Base-by-base conservation (phyloP, 2,888 invertebrate species). In the Cheilosia vernalis region DNA sequence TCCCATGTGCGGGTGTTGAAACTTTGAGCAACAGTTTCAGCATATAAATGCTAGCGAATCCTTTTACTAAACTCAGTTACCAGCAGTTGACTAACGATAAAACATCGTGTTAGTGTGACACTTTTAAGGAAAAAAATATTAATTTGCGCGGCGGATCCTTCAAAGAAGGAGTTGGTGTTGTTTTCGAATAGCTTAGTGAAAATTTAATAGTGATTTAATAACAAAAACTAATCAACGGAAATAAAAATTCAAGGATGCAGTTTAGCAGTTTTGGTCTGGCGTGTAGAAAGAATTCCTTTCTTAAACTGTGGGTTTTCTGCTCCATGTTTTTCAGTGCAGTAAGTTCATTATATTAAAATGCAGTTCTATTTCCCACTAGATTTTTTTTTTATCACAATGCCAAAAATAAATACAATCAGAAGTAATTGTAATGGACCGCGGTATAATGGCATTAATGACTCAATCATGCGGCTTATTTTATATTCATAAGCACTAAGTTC, bases 251-350 rank as follows among this genome's bases (percentile, higher is more conserved):
- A 55, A 85, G 66, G 61, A 85, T 85, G 84, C 80, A 85, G 44
- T 70, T 60, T 60, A 66, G 53, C 60, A 85, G 66, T 69, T 85
- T 80, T 51, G 76, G 80, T 7, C 42, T 64, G 44, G 51, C 47
- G 74, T 85, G 85, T 67, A 76, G 73, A 63, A 55, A 55, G 66
- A 67, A 40, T 44, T 51, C 76, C 40, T 49, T 85, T 13, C 67
- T 85, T 1, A 76, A 72, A 72, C 63, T 81, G 13, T 85, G 80
- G 63, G 66, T 81, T 44, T 63, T 85, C 60, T 56, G 80, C 55
- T 85, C 70, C 67, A 80, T 81, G 70, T 72, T 81, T 27, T 77
- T 85, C 40, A 67, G 61, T 67, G 70, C 76, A 61, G 85, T 85
- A 85, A 85, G 85, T 85, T 61, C 0, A 49, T 55, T 33, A 47